A percentile compares a stretch with the other conserved stretches of the same genome.
Conservation (phyloP, 2,797 vertebrate genomes). For the Poecile montanus region DNA sequence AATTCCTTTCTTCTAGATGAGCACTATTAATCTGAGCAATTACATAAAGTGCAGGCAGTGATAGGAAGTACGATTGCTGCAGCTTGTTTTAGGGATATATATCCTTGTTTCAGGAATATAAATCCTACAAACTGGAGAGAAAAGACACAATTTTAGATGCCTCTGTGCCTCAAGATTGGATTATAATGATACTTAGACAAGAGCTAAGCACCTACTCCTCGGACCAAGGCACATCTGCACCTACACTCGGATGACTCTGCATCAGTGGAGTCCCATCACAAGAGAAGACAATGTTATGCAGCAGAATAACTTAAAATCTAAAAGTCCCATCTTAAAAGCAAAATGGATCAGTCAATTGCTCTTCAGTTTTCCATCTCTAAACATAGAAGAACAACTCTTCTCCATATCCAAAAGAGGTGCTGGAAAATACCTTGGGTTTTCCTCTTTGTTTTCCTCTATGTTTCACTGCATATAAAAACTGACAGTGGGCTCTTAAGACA, state of each 20-base stretch:
- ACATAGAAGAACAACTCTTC: background rate
- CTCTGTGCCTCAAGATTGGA: background rate
- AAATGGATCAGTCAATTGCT: background rate
- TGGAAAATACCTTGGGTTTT: background rate
- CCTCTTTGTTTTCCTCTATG: background rate
- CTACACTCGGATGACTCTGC: background rate
- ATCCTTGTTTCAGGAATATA: background rate
- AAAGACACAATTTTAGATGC: background rate
- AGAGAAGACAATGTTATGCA: background rate
- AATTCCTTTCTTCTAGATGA: background rate
- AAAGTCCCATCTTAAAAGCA: background rate
- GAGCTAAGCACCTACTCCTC: background rate
- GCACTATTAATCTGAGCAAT: background rate
- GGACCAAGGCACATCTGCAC: background rate
- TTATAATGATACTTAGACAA: background rate
- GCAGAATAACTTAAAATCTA: background rate
- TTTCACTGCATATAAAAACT: background rate
- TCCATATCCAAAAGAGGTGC: background rate
- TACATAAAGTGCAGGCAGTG: background rate
- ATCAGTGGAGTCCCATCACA: accelerated
- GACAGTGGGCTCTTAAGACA: background rate
- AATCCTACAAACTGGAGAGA: background rate
- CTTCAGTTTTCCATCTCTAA: background rate
- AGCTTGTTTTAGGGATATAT: background rate
- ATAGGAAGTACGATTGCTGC: background rate